These are phyloP conservation scores for Thera obeliscata DNA, from an alignment of 2,888 invertebrate genomes.

Conservation along the genomic window DNA sequence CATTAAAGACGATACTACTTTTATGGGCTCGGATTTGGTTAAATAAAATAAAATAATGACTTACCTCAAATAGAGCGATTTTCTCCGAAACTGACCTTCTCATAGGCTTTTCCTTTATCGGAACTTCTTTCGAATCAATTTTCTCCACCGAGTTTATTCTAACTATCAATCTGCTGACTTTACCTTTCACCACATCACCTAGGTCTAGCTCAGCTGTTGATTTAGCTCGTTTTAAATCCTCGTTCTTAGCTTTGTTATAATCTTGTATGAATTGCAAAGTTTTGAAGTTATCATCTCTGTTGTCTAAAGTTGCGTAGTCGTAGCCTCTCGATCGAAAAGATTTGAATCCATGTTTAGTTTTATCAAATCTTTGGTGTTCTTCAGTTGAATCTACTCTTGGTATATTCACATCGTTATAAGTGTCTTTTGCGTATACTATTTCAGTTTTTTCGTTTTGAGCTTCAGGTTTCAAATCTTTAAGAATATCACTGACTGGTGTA, in stretches of 20 bases:
- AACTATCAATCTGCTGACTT: conserved; percentile 59
- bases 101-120: conserved; percentile 61
- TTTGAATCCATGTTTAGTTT: conserved; percentile 5
- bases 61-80: conserved; percentile 75
- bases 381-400: not conserved
- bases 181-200: conserved; percentile 61
- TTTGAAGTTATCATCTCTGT: conserved; percentile 22
- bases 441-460: conserved; percentile 6
- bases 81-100: conserved; percentile 66
- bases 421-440: not conserved
- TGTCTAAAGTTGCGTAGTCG: conserved; percentile 32
- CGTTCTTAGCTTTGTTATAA: conserved; percentile 20
- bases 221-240: conserved; percentile 44
- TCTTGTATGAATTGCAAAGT: conserved; percentile 32
- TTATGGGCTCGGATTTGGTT: not conserved
- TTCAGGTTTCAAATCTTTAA: conserved; percentile 16
- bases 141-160: conserved; percentile 65
- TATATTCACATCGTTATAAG: not conserved
- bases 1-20: no score
- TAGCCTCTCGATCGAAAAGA: conserved; percentile 16
- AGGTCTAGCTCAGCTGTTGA: conserved; percentile 66
- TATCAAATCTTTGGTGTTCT: conserved; percentile 1
- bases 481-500: conserved; percentile 14
- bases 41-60: conserved; percentile 10
- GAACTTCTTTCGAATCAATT: conserved; percentile 49